phyloP scores from a whole-genome alignment of 2,797 vertebrate species.

The Hydrophis major region DNA sequence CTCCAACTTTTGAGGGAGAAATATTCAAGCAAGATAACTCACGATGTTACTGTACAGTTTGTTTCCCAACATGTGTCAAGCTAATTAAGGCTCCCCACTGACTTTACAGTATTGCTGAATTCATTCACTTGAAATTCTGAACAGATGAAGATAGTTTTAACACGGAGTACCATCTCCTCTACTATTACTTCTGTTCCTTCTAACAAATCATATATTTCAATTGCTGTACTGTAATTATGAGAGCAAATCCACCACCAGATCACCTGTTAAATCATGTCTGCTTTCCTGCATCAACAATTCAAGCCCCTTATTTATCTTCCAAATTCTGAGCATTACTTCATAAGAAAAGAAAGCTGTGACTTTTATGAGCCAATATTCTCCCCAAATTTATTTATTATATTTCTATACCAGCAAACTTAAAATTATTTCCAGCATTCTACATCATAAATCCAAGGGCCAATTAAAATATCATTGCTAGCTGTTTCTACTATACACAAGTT shows the following conservation, averaged over 20 bases:
- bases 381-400: constrained; percentile 2
- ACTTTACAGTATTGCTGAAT: background rate
- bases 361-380: background rate
- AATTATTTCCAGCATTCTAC: background rate
- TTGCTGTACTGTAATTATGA: background rate
- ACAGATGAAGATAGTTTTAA: background rate
- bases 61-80: background rate
- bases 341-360: background rate
- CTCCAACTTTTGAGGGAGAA: background rate
- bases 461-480: background rate
- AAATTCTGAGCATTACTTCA: background rate
- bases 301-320: background rate
- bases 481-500: background rate
- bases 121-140: background rate
- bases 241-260: background rate
- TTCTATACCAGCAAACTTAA: background rate
- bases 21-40: background rate
- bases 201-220: background rate
- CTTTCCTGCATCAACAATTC: background rate
- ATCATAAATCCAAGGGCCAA: background rate
- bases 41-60: background rate
- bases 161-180: background rate
- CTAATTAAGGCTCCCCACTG: background rate
- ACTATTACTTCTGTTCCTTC: background rate
- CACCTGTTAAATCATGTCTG: background rate